Evolutionary conservation across 2,797 vertebrate genomes (phyloP).

Genomic region (Dendrocincla tyrannina): DNA sequence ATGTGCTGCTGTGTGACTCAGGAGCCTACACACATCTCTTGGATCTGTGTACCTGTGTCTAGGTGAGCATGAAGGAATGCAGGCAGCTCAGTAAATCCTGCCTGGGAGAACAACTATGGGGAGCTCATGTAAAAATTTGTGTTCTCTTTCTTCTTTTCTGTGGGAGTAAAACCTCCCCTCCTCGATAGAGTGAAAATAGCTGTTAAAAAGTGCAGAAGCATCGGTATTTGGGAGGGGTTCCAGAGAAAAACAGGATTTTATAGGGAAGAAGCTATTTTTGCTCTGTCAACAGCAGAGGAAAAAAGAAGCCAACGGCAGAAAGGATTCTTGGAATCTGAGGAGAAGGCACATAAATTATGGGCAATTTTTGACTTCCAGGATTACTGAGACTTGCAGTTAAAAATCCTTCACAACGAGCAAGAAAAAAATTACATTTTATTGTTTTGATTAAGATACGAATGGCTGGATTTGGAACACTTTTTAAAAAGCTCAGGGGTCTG

Average conservation of each 20-base stretch:
- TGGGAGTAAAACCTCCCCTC: accelerated
- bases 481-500: neutral
- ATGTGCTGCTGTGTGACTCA: neutral
- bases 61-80: neutral
- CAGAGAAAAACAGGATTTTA: neutral
- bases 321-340: neutral
- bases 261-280: neutral
- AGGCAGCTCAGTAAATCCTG: neutral
- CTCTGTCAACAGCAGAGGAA: neutral
- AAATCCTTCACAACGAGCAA: neutral
- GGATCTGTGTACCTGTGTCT: accelerated
- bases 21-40: neutral
- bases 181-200: neutral
- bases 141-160: neutral
- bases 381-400: neutral
- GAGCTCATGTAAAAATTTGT: neutral
- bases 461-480: neutral
- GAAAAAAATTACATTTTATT: neutral
- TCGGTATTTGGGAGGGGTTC: neutral
- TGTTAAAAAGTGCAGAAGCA: neutral
- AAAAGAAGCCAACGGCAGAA: neutral
- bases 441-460: neutral
- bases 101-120: neutral
- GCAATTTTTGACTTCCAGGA: neutral
- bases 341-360: neutral